phyloP scores from a whole-genome alignment of 2,888 invertebrate species.

The Eustalomyia histrio region DNA sequence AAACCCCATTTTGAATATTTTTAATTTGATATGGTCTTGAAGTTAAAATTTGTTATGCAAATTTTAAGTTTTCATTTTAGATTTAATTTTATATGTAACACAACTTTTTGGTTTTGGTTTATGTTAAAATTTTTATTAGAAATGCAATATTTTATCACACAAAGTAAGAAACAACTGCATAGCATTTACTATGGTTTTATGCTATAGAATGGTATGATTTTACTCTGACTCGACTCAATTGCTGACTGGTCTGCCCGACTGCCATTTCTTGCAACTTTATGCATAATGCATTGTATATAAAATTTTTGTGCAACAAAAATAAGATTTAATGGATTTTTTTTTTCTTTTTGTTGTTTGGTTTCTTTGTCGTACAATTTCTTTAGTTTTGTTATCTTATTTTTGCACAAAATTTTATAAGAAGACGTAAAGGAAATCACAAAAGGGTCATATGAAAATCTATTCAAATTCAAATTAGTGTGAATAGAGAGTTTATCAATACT shows the following conservation, averaged over 20 bases:
- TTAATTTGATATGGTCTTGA: conserved; percentile 63
- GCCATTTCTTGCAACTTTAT: conserved; percentile 56
- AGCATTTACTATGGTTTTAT: background rate
- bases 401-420: conserved; percentile 28
- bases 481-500: background rate
- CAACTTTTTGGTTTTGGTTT: conserved; percentile 51
- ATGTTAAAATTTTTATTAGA: conserved; percentile 55
- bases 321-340: conserved; percentile 54
- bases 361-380: conserved; percentile 16
- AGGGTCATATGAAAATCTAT: conserved; percentile 45
- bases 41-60: conserved; percentile 62
- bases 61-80: conserved; percentile 35
- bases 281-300: conserved; percentile 59
- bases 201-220: conserved; percentile 12
- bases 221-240: conserved; percentile 43
- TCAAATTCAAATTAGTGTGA: conserved; percentile 50
- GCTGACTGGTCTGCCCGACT: conserved; percentile 34
- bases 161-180: conserved; percentile 14
- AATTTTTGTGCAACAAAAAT: conserved; percentile 39
- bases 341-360: conserved; percentile 20
- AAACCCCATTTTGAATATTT: conserved; percentile 51
- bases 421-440: conserved; percentile 17
- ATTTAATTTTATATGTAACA: conserved; percentile 5
- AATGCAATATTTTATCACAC: conserved; percentile 44
- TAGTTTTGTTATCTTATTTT: conserved; percentile 51